A percentile compares a stretch with the other conserved stretches of the same genome.
These are phyloP conservation scores for Musca domestica DNA, from an alignment of 1,140 invertebrate genomes.

Conservation along the genomic window DNA sequence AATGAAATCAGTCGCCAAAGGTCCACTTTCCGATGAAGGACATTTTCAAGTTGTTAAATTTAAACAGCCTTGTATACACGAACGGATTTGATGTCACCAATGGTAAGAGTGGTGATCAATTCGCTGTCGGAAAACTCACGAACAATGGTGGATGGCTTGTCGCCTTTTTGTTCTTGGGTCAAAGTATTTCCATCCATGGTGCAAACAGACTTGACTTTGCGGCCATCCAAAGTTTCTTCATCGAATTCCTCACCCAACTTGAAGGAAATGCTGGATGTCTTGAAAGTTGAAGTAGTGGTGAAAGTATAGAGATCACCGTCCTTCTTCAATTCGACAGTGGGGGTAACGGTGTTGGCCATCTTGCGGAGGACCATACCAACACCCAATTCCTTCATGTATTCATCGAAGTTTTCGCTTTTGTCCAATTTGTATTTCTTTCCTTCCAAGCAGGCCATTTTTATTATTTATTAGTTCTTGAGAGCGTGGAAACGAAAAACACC, in stretches of 20 bases:
- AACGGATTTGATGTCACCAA: conserved; percentile 70
- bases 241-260: conserved; percentile 81
- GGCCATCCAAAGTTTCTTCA: conserved; percentile 80
- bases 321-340: conserved; percentile 68
- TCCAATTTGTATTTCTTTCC: conserved; percentile 73
- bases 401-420: conserved; percentile 77
- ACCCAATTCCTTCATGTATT: conserved; percentile 80
- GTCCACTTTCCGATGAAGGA: too few relatives aligned
- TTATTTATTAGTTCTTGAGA: conserved; percentile 14
- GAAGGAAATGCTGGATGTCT: conserved; percentile 75
- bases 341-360: conserved; percentile 71
- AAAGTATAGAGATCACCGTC: conserved; percentile 69
- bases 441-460: conserved; percentile 57
- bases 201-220: conserved; percentile 73
- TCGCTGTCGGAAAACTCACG: conserved; percentile 69
- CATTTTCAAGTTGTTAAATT: conserved; percentile 25
- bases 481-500: background rate
- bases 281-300: conserved; percentile 80
- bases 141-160: conserved; percentile 64
- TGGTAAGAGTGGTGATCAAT: conserved; percentile 70
- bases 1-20: too few relatives aligned
- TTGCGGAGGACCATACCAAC: conserved; percentile 74
- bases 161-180: conserved; percentile 68
- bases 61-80: conserved; percentile 68
- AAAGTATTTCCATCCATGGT: conserved; percentile 69